A percentile compares a stretch with the other conserved stretches of the same genome.
Conservation (phyloP, 2,888 invertebrate genomes). For the Agrochola lota region DNA sequence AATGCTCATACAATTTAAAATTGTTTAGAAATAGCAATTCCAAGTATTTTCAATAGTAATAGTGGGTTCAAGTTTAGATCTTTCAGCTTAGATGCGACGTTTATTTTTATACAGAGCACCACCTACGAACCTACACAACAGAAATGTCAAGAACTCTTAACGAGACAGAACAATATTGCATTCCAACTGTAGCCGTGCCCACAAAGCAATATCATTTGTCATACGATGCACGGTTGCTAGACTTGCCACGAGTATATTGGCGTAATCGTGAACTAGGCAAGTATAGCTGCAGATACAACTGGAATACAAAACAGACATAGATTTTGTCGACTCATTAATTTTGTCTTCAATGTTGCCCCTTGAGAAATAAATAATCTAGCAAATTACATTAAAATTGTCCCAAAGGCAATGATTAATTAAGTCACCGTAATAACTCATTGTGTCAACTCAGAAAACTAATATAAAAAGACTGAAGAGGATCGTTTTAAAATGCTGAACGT, state of each 20-base stretch:
- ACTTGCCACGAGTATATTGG: constrained; percentile 62
- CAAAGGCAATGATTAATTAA: constrained; percentile 76
- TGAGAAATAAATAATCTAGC: constrained; percentile 48
- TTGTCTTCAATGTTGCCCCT: constrained; percentile 22
- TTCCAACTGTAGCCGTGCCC: constrained; percentile 73
- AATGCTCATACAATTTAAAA: background rate
- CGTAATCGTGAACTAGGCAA: constrained; percentile 63
- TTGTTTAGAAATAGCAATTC: constrained; percentile 27
- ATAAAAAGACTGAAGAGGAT: constrained; percentile 55
- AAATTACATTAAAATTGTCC: constrained; percentile 60
- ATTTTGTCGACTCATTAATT: constrained; percentile 20
- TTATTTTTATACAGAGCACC: constrained; percentile 43
- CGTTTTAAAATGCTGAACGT: constrained; percentile 54
- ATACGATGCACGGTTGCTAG: constrained; percentile 71
- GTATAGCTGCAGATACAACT: constrained; percentile 34
- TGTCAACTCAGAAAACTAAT: constrained; percentile 73
- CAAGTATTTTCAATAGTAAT: constrained; percentile 38
- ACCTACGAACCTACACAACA: constrained; percentile 53
- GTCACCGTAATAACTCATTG: constrained; percentile 78
- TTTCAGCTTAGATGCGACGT: constrained; percentile 35
- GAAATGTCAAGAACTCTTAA: constrained; percentile 73
- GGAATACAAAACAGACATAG: constrained; percentile 40
- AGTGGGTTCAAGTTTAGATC: constrained; percentile 17
- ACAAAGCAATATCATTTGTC: constrained; percentile 82
- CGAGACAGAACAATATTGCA: constrained; percentile 81